Conservation (phyloP, 2,113 vertebrate species). For the Neolamprologus brichardi region DNA sequence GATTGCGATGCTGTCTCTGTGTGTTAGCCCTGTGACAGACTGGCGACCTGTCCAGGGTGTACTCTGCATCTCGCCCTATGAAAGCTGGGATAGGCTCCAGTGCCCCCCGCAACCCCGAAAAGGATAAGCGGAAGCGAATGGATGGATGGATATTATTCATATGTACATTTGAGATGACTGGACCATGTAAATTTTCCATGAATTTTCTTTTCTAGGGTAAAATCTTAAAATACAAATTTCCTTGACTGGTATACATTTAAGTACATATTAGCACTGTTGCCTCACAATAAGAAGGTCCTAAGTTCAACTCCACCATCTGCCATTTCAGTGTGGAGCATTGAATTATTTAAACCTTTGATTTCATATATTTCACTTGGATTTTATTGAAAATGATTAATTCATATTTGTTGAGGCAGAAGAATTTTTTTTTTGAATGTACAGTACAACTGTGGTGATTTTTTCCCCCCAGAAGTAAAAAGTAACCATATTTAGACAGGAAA, state of each 20-base stretch:
- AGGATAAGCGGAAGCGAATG: neutral
- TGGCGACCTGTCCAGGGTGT: neutral
- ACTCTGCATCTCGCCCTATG: neutral
- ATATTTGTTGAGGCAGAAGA: neutral
- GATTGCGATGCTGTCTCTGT: neutral
- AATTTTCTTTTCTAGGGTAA: neutral
- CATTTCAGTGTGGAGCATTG: rapidly evolving
- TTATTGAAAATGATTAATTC: neutral
- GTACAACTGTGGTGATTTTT: neutral
- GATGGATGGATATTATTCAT: neutral
- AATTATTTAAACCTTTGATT: neutral
- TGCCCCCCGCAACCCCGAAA: rapidly evolving
- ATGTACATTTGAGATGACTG: neutral
- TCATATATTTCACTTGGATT: neutral
- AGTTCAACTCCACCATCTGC: rapidly evolving
- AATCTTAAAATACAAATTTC: neutral
- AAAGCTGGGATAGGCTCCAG: neutral
- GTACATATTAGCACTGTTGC: neutral
- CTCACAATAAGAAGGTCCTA: neutral
- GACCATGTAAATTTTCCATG: neutral
- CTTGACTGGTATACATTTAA: neutral
- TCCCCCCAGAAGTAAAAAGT: rapidly evolving
- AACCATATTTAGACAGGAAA: neutral
- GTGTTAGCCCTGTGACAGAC: rapidly evolving
- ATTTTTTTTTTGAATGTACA: rapidly evolving